phyloP scores from a whole-genome alignment of 2,113 vertebrate genomes.

The Brienomyrus longianalis region DNA sequence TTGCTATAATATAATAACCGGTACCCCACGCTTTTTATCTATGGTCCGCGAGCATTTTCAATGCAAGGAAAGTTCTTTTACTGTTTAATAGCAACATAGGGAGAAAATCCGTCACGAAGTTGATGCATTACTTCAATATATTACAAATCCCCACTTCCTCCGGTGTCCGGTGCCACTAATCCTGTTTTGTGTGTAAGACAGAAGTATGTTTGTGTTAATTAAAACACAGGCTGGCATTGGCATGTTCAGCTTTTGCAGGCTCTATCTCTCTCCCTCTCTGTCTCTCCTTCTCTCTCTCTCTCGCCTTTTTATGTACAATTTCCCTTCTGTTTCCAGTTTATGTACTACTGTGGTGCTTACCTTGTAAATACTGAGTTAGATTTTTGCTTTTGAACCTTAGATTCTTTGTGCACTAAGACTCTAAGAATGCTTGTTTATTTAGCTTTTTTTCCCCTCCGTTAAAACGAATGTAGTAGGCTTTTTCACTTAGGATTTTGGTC shows the following conservation, averaged over 20 bases:
- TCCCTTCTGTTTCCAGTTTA: not conserved
- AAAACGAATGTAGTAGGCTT: not conserved
- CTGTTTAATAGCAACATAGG: not conserved
- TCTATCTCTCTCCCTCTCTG: not conserved
- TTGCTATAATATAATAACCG: not conserved
- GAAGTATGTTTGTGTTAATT: constrained; percentile 27
- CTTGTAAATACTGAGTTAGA: not conserved
- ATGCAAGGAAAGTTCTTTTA: not conserved
- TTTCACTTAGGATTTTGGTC: not conserved
- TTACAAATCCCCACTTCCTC: not conserved
- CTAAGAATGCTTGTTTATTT: not conserved
- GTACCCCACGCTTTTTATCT: not conserved
- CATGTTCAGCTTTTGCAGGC: not conserved
- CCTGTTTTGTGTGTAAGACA: constrained; percentile 15
- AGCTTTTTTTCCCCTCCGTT: too few species aligned
- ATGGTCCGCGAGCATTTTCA: not conserved
- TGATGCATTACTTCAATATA: constrained; percentile 20
- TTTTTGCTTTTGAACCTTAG: not conserved
- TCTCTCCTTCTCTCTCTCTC: not conserved
- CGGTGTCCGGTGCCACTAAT: constrained; percentile 10
- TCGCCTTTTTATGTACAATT: not conserved
- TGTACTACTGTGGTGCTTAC: not conserved
- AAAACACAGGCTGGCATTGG: not conserved
- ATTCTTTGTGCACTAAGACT: not conserved
- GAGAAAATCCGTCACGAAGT: not conserved